These are phyloP conservation scores for Melinopterus prodromus DNA, from an alignment of 2,888 invertebrate species.

Conservation along the genomic window DNA sequence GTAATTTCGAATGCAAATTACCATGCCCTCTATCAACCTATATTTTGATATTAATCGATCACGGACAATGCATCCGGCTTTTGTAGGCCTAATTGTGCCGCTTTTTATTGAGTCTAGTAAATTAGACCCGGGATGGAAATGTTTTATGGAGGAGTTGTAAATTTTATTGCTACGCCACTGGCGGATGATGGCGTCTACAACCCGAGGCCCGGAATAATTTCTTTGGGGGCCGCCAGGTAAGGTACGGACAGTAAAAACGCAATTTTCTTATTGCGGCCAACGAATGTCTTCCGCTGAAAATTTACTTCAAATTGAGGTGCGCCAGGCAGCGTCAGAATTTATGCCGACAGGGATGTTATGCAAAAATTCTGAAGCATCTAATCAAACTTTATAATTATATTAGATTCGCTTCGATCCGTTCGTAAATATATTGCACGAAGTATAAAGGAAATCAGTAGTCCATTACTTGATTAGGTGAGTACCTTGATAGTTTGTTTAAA, in stretches of 20 bases:
- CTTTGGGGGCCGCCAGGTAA: neutral
- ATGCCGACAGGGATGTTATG: neutral
- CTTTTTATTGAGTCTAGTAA: neutral
- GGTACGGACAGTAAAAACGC: neutral
- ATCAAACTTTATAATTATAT: neutral
- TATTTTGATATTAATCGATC: neutral
- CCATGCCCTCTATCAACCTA: neutral
- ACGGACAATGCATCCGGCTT: neutral
- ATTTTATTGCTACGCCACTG: neutral
- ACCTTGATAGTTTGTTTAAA: no score
- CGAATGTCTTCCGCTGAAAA: neutral
- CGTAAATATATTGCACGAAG: no score
- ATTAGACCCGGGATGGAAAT: neutral
- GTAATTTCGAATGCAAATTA: neutral
- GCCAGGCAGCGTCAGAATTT: no score
- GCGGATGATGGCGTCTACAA: neutral
- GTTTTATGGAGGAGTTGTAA: constrained; percentile 4
- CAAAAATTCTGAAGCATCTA: neutral
- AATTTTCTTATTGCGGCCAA: neutral
- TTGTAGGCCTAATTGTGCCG: neutral
- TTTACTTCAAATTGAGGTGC: neutral
- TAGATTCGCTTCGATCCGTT: no score
- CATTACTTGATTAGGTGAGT: no score
- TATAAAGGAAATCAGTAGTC: no score
- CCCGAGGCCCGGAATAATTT: neutral